Evolutionary conservation across 1,140 invertebrate genomes (phyloP), one percentile per base, ranked within the genome.

Genomic region (Brachionus plicatilis): DNA sequence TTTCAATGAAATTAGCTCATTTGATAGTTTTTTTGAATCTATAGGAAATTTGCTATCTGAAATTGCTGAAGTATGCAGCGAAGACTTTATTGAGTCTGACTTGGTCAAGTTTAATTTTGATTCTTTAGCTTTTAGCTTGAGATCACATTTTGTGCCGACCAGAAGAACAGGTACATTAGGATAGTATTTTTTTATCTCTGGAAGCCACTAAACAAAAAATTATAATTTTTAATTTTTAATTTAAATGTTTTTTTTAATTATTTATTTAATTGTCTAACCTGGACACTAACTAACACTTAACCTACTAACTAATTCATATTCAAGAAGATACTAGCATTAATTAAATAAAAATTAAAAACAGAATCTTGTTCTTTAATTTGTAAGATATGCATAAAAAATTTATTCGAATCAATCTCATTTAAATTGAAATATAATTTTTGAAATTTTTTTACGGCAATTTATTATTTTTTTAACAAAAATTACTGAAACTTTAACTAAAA

Each of bases 141-240:
- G 33, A 56, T 85, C 56, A 70, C 72, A 72, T 56, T 66, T 85
- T 11, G 56, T 85, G 94, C 96, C 96, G n/a, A 95, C 93, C 65
- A 96, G 90, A 78, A 96, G 91, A 56, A 95, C 90, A 4, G 94
- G 96, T 85, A 95, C 95, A 92, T 97, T 96, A 6, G 93, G 92
- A 91, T 96, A 97, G 89, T 97, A 96, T 91, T 97, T 91, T 45
- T 92, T 90, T 50, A 95, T 92, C 89, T 95, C 94, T 12, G 93
- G 93, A 45, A 94, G 92, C 95, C 95, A 96, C 87, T 94, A 92
- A 41, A 37, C 33, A 80, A 47, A 17, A 43, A 43, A 72, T 37
- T 20, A 24, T 68, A 0, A 37, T 37, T 37, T 37, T 2, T 7
- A 37, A 4, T 37, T 37, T 37, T 37, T 37, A 37, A 37, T 37